Evolutionary conservation across 2,888 invertebrate genomes (phyloP), one percentile per base, ranked within the genome.

Genomic region (Microdon myrmicae): DNA sequence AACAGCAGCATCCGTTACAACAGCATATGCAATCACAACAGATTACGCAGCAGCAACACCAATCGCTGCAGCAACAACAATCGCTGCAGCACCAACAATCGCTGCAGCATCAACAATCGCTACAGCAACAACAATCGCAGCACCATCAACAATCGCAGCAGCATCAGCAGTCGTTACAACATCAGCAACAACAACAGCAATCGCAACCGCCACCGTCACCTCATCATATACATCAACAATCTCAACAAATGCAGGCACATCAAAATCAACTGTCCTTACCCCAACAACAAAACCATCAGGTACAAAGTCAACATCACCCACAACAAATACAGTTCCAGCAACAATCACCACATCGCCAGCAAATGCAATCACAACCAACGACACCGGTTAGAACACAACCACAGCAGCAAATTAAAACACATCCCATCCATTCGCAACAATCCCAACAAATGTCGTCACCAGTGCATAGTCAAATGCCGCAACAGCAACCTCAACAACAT

Each of bases 291-390:
- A n/a, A 35, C 10, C 26, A n/a, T n/a, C n/a, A n/a, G n/a, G n/a
- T n/a, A n/a, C 55, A 66, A 6, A 58, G 49, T 5, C 45, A 49
- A 23, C 37, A 39, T 23, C 64, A 61, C 19, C 67, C 61, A 23
- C 56, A 54, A 23, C 45, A 45, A 10, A n/a, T 32, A 23, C 37
- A 47, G 22, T 39, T 31, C 2, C 26, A 49, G 9, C 55, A 66
- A 45, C 54, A 61, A 85, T 81, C 83, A 82, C 74, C 80, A 80
- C 69, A n/a, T n/a, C n/a, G n/a, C n/a, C n/a, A n/a, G n/a, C n/a
- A n/a, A n/a, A n/a, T n/a, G n/a, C n/a, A n/a, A n/a, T n/a, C n/a
- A n/a, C n/a, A n/a, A n/a, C n/a, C n/a, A n/a, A n/a, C n/a, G n/a
- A n/a, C n/a, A n/a, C n/a, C n/a, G n/a, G n/a, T n/a, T n/a, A n/a